phyloP scores from a whole-genome alignment of 2,888 invertebrate species.

The Andricus quercusramuli region DNA sequence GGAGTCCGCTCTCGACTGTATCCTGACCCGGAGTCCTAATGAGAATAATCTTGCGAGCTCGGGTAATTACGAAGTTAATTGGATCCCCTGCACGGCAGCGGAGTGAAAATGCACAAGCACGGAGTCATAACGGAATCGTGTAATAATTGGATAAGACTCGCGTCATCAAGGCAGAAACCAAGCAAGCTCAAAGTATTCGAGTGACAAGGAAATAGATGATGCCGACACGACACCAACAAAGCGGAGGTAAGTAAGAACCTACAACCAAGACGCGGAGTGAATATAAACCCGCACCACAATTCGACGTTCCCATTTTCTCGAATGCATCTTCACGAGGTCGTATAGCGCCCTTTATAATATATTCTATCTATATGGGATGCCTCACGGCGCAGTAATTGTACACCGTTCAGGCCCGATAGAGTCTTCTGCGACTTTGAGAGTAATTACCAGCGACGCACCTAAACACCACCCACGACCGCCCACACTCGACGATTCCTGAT shows the following conservation, averaged over 20 bases:
- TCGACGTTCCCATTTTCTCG: conserved; percentile 14
- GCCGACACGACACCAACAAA: background rate
- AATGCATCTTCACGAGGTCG: conserved; percentile 9
- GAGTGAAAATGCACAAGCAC: conserved; percentile 48
- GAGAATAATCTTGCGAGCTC: conserved; percentile 65
- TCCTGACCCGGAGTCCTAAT: conserved; percentile 61
- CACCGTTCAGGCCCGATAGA: conserved; percentile 63
- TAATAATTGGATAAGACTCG: conserved; percentile 65
- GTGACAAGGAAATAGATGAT: conserved; percentile 14
- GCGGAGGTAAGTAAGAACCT: conserved; percentile 1
- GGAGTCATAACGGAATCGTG: conserved; percentile 56
- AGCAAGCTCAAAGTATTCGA: conserved; percentile 35
- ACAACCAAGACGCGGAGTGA: background rate
- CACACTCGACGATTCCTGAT: conserved; percentile 56
- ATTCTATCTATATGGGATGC: conserved; percentile 59
- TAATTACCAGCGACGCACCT: conserved; percentile 70
- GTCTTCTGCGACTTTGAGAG: conserved; percentile 67
- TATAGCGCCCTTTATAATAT: conserved; percentile 56
- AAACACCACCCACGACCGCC: conserved; percentile 71
- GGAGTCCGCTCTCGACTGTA: conserved; percentile 17
- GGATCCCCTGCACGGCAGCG: conserved; percentile 59
- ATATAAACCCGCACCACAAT: conserved; percentile 6
- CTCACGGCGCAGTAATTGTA: conserved; percentile 64
- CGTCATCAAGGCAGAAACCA: conserved; percentile 45
- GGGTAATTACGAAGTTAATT: conserved; percentile 70